These are phyloP conservation scores for Cladorhizidae sp. DNA, from an alignment of 37 sponge, comb jelly and placozoan species.

Conservation along the genomic window DNA sequence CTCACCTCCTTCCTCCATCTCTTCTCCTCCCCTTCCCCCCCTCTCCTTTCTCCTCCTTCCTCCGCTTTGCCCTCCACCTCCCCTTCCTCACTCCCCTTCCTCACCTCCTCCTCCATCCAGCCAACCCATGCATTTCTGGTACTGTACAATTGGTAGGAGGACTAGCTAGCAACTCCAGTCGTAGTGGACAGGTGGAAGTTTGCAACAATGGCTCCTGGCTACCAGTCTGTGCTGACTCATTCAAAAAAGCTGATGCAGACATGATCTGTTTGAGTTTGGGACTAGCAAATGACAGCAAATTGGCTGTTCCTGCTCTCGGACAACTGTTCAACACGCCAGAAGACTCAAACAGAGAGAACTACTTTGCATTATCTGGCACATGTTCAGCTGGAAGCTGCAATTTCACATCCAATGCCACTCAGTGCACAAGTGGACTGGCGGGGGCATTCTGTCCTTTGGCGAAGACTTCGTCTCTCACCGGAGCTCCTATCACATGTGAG, in stretches of 20 bases:
- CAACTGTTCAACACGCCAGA: neutral
- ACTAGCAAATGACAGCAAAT: neutral
- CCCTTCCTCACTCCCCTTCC: no score
- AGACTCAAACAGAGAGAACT: neutral
- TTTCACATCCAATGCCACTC: neutral
- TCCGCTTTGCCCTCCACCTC: no score
- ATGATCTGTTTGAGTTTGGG: neutral
- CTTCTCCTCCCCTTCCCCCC: no score
- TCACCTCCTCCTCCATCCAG: neutral
- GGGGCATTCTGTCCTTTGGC: constrained; percentile 17
- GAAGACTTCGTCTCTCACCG: neutral
- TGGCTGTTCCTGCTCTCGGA: neutral
- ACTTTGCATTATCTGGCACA: neutral
- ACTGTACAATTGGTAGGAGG: constrained; percentile 12
- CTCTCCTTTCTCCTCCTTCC: no score
- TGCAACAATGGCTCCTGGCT: constrained; percentile 32
- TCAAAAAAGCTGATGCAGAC: neutral
- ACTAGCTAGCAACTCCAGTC: neutral
- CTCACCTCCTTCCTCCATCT: no score
- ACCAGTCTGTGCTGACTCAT: constrained; percentile 32
- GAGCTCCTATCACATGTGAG: neutral
- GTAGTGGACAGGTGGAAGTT: constrained; percentile 29
- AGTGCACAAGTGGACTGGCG: neutral
- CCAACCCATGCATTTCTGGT: constrained; percentile 4
- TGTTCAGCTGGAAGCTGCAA: neutral